These are phyloP conservation scores for Apis mellifera DNA, from an alignment of 1,140 invertebrate species.

Conservation along the genomic window DNA sequence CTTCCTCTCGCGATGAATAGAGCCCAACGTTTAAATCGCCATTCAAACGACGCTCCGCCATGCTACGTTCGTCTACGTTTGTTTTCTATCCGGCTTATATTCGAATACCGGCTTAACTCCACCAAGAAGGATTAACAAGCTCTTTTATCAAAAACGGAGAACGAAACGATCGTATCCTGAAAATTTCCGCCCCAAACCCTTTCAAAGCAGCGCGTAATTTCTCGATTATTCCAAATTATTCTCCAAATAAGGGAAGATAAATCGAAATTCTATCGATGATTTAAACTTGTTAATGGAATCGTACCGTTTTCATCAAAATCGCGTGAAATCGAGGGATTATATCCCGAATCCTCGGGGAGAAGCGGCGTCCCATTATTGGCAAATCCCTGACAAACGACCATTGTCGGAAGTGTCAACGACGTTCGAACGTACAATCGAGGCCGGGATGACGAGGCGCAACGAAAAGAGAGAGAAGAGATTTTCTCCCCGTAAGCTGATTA, in stretches of 20 bases:
- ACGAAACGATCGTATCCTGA: neutral
- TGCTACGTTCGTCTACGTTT: conserved; percentile 52
- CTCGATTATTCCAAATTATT: too few species aligned
- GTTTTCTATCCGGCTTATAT: conserved; percentile 61
- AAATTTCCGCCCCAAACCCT: too few species aligned
- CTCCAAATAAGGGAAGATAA: neutral
- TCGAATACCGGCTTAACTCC: conserved; percentile 34
- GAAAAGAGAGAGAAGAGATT: conserved; percentile 46
- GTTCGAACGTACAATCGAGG: conserved; percentile 37
- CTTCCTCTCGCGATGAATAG: conserved; percentile 36
- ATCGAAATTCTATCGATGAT: neutral
- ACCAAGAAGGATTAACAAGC: conserved; percentile 54
- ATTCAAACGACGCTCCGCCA: conserved; percentile 57
- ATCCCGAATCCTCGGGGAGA: neutral
- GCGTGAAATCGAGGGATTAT: conserved; percentile 8
- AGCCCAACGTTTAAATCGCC: conserved; percentile 55
- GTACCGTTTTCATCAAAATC: too few species aligned
- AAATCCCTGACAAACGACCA: conserved; percentile 57
- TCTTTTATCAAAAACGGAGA: conserved; percentile 19
- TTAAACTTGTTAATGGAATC: neutral
- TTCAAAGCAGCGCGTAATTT: too few species aligned
- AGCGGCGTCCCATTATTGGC: conserved; percentile 47
- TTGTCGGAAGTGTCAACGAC: conserved; percentile 57
- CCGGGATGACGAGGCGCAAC: conserved; percentile 32
- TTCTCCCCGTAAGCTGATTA: conserved; percentile 68